Conservation (phyloP, 53 echinoderm and acorn worm species). For the Stichopus horrens region DNA sequence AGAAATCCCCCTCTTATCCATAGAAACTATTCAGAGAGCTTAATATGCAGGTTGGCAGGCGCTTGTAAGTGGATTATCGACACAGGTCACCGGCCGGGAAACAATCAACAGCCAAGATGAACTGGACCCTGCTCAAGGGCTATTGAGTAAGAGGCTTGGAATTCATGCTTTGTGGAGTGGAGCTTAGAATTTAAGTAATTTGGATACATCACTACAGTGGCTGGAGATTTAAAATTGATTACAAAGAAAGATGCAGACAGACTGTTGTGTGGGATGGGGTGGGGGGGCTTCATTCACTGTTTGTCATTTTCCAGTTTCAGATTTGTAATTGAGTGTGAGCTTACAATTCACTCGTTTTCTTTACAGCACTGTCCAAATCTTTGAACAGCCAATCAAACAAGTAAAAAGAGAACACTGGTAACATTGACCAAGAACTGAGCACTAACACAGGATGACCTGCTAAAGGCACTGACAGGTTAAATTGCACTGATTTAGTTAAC, state of each 20-base stretch:
- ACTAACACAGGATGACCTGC: too few species aligned
- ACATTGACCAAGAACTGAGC: too few species aligned
- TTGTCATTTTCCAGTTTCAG: background rate
- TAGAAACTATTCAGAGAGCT: background rate
- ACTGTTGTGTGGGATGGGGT: background rate
- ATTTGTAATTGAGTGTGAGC: too few species aligned
- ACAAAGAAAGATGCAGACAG: background rate
- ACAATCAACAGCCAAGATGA: background rate
- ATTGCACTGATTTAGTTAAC: too few species aligned
- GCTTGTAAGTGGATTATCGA: conserved; percentile 1
- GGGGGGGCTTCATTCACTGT: background rate
- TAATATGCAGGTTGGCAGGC: conserved; percentile 15
- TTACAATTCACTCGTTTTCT: too few species aligned
- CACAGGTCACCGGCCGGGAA: background rate
- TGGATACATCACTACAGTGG: background rate
- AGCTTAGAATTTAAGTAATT: background rate
- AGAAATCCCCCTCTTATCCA: conserved; percentile 2
- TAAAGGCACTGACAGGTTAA: too few species aligned
- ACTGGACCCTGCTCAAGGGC: background rate
- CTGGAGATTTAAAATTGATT: background rate
- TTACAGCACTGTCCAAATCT: too few species aligned
- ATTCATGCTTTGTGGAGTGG: background rate
- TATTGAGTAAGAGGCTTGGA: background rate
- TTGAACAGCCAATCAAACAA: too few species aligned
- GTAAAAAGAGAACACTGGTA: too few species aligned